Evolutionary conservation across 2,888 invertebrate species (phyloP).

Genomic region (Eupithecia centaureata): DNA sequence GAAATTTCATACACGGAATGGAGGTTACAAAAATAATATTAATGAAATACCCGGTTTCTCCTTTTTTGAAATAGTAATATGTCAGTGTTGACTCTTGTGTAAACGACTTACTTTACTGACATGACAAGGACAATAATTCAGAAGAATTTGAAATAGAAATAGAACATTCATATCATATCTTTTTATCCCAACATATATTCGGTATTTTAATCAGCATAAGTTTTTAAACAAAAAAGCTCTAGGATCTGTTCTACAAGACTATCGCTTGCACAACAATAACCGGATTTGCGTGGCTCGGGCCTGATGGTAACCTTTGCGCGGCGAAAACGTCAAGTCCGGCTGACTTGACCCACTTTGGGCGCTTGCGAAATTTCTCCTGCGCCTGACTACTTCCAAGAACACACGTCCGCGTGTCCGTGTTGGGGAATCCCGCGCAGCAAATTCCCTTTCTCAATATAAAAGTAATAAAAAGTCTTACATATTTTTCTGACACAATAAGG

Average conservation of each 20-base stretch:
- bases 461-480: not conserved
- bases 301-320: constrained; percentile 76
- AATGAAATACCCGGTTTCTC: constrained; percentile 18
- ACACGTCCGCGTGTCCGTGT: constrained; percentile 54
- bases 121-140: not conserved
- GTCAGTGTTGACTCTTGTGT: not conserved
- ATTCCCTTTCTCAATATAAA: not conserved
- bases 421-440: constrained; percentile 68
- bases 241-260: constrained; percentile 76
- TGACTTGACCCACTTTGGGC: constrained; percentile 78
- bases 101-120: not conserved
- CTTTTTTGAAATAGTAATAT: constrained; percentile 5
- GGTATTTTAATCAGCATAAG: not conserved
- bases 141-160: not conserved
- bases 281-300: constrained; percentile 65
- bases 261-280: constrained; percentile 77
- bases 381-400: constrained; percentile 73
- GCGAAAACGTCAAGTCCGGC: constrained; percentile 81
- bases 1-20: too few relatives aligned
- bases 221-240: constrained; percentile 20
- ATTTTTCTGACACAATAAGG: too few relatives aligned
- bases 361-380: constrained; percentile 81
- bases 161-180: not conserved
- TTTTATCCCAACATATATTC: not conserved
- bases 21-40: too few relatives aligned